Base-by-base conservation (phyloP, 2,797 vertebrate species). In the Distichodus sexfasciatus region DNA sequence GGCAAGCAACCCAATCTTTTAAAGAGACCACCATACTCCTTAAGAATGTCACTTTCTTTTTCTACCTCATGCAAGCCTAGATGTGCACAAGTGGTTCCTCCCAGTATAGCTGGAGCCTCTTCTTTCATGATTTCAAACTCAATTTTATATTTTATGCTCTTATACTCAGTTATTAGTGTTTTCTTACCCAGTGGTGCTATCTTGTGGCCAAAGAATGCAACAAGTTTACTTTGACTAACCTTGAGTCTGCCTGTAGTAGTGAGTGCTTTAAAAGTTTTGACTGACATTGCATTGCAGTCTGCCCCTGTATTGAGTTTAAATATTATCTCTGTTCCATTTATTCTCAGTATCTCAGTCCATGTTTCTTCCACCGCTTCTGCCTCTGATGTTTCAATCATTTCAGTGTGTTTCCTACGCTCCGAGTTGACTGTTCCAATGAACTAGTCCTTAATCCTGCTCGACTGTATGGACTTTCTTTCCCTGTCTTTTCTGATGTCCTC, bases 171-270 rank as follows among this genome's bases (percentile, higher is more conserved):
- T 44, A n/a, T n/a, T 3, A 54, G 38, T 19, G 7, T 3, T 66
- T 12, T 40, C 14, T 44, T 15, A 6, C 33, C 35, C 24, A 38
- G 3, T 44, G 36, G 54, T 2, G 17, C 1, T n/a, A 53, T 44
- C 38, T 58, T 21, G 24, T 69, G 63, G n/a, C 29, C 46, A 43
- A 14, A 67, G 26, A 61, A 67, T 4, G 44, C 28, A 11, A 73
- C 5, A 12, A 44, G 8, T 44, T 67, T 73, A 41, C 61, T 54
- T 29, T 6, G 1, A 19, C 19, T 71, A 23, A 7, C n/a, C n/a
- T 55, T 53, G 35, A 46, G 43, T 15, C 29, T 58, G 2, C 14
- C 6, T 35, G 3, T 66, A 11, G 55, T 19, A 9, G 33, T 3
- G 2, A 63, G 23, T 8, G 55, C 21, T 2, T 55, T 14, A 19